phyloP scores from a whole-genome alignment of 2,888 invertebrate genomes.

The Allacma fusca region DNA sequence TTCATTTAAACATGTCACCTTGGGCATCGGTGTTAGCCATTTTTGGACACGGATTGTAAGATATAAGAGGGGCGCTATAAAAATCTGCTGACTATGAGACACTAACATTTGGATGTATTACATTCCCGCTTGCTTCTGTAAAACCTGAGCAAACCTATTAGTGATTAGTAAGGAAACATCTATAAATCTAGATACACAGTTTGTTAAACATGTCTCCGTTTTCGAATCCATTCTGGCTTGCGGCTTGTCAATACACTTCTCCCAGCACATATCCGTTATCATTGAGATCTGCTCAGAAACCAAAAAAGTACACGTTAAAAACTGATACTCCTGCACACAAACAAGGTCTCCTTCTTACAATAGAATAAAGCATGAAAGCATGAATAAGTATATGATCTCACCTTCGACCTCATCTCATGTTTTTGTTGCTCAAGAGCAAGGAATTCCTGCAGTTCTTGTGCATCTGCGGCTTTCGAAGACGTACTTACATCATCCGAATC shows the following conservation, averaged over 20 bases:
- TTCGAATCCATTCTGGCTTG: slow-evolving; percentile 84
- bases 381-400: not conserved
- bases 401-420: slow-evolving; percentile 40
- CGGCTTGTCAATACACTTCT: slow-evolving; percentile 92
- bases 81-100: not conserved
- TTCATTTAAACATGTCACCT: no score
- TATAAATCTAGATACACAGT: slow-evolving; percentile 94
- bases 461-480: slow-evolving; percentile 14
- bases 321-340: no score
- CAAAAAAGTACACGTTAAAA: not conserved
- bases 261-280: slow-evolving; percentile 95
- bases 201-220: slow-evolving; percentile 88
- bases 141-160: slow-evolving; percentile 84
- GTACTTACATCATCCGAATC: not conserved
- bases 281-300: slow-evolving; percentile 79
- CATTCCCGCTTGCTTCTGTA: slow-evolving; percentile 74
- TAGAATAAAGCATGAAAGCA: no score
- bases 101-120: not conserved
- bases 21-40: no score
- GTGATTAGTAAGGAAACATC: slow-evolving; percentile 89
- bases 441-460: slow-evolving; percentile 43
- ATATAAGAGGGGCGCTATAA: not conserved
- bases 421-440: slow-evolving; percentile 42
- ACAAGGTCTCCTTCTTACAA: no score
- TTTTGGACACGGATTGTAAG: not conserved